phyloP scores from a whole-genome alignment of 2,113 vertebrate genomes.

The Erythrocebus patas region DNA sequence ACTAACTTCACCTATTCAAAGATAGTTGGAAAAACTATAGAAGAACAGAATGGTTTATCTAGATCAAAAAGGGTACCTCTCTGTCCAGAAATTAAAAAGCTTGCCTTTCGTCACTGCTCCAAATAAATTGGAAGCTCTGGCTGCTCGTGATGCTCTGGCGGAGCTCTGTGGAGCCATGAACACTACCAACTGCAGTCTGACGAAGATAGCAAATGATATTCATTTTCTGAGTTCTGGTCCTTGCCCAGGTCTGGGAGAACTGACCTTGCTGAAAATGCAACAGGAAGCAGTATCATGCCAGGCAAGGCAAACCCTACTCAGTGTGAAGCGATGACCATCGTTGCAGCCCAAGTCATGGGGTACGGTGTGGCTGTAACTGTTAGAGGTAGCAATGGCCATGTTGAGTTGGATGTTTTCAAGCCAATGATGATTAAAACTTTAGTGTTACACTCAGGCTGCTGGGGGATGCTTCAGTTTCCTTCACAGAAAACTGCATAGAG shows the following conservation, averaged over 20 bases:
- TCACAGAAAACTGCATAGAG: conserved; percentile 93
- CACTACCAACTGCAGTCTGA: conserved; percentile 94
- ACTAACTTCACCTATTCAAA: background rate
- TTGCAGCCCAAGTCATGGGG: conserved; percentile 98
- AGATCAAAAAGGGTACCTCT: background rate
- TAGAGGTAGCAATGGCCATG: conserved; percentile 97
- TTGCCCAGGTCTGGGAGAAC: conserved; percentile 94
- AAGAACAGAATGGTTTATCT: background rate
- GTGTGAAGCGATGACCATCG: conserved; percentile 98
- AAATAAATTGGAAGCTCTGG: conserved; percentile 98
- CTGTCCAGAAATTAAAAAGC: conserved; percentile 53
- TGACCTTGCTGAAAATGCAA: conserved; percentile 96
- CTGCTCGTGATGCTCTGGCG: conserved; percentile 96
- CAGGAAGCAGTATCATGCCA: conserved; percentile 99
- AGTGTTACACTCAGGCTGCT: conserved; percentile 94
- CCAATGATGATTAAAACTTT: conserved; percentile 97
- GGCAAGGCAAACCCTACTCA: conserved; percentile 99
- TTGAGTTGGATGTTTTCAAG: conserved; percentile 98
- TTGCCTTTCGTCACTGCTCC: conserved; percentile 95
- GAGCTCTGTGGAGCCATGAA: conserved; percentile 97
- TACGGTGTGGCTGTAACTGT: conserved; percentile 96
- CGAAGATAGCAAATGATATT: conserved; percentile 98
- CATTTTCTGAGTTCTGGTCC: conserved; percentile 97
- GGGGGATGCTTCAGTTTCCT: conserved; percentile 93
- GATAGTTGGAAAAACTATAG: background rate